A percentile compares a stretch with the other conserved stretches of the same genome.
phyloP scores from a whole-genome alignment of 1,140 invertebrate species.

The Luehdorfia chinensis region DNA sequence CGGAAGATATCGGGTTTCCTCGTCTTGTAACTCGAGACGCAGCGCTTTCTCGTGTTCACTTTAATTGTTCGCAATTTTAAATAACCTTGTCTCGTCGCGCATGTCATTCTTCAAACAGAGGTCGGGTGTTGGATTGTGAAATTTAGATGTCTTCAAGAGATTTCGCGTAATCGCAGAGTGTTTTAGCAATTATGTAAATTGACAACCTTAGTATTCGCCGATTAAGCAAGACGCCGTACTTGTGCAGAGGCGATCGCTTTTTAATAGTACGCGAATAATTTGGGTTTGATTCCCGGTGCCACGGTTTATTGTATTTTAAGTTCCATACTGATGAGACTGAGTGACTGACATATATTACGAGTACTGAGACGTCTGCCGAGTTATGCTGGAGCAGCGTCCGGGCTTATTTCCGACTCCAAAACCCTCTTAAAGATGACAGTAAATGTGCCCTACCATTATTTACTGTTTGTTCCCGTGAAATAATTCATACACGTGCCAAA shows the following conservation, averaged over 20 bases:
- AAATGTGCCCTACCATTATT: no score
- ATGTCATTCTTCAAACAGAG: neutral
- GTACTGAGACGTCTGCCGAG: neutral
- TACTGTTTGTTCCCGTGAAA: no score
- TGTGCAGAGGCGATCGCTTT: neutral
- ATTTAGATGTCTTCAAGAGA: constrained; percentile 10
- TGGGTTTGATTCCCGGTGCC: no score
- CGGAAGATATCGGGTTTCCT: constrained; percentile 7
- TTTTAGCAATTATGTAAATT: neutral
- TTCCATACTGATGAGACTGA: neutral
- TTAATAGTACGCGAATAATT: neutral
- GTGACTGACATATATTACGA: neutral
- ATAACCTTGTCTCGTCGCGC: constrained; percentile 10
- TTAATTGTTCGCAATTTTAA: constrained; percentile 14
- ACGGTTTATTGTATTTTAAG: neutral
- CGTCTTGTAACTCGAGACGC: constrained; percentile 15
- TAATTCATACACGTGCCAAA: no score
- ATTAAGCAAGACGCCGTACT: no score
- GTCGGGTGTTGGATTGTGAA: constrained; percentile 7
- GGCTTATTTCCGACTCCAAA: no score
- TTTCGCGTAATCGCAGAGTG: neutral
- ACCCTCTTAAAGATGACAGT: no score
- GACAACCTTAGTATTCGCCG: no score
- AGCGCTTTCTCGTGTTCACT: neutral
- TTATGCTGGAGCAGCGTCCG: no score